Evolutionary conservation across 1,140 invertebrate genomes (phyloP).

Genomic region (Eubasilissa regina): DNA sequence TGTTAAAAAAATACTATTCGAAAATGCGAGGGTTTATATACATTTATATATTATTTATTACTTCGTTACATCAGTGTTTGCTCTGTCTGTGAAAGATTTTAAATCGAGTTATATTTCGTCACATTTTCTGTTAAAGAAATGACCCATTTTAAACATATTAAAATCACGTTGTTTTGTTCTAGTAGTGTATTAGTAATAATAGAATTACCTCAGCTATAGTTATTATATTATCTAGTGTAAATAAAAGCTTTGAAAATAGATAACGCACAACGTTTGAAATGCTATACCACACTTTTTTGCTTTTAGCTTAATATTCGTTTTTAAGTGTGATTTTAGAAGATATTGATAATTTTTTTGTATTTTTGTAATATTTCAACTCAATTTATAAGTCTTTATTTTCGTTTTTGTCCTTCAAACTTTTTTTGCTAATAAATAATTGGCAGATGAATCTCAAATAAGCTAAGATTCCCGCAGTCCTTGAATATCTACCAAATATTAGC

Average conservation of each 20-base stretch:
- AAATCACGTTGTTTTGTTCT: neutral
- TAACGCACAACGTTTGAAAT: slow-evolving; percentile 1
- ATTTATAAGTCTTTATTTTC: neutral
- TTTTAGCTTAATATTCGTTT: too few species aligned
- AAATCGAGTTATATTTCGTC: neutral
- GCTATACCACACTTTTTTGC: too few species aligned
- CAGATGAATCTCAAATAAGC: slow-evolving; percentile 2
- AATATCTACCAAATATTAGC: slow-evolving; percentile 26
- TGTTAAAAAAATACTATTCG: too few species aligned
- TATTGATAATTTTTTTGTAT: too few species aligned
- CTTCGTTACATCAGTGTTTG: too few species aligned
- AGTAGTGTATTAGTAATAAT: neutral
- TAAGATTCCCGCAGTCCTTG: slow-evolving; percentile 3
- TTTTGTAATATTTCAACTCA: neutral
- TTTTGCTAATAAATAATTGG: neutral
- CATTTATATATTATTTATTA: too few species aligned
- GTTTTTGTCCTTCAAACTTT: neutral
- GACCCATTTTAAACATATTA: neutral
- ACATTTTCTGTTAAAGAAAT: neutral
- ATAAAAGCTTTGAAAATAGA: neutral
- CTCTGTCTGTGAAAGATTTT: neutral
- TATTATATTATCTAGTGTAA: neutral
- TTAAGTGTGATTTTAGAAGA: too few species aligned
- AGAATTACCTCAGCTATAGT: slow-evolving; percentile 4
- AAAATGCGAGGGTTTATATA: too few species aligned